Conservation (phyloP, 35 echinoderm and acorn worm species). For the Heliocidaris tuberculata region DNA sequence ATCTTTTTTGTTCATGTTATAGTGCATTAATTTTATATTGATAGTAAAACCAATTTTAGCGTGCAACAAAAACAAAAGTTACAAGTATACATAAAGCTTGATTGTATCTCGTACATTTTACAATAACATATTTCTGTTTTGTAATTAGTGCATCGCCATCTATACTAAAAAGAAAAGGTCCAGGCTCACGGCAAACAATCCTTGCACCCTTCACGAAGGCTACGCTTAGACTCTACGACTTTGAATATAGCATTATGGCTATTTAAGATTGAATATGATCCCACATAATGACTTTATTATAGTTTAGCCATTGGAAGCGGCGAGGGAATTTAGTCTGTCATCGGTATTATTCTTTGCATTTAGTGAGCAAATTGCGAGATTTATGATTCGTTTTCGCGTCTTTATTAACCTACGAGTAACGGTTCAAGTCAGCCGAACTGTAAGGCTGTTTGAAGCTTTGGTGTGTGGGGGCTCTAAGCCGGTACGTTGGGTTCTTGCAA, state of each 20-base stretch:
- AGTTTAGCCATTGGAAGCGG: not conserved
- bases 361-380: constrained; percentile 32
- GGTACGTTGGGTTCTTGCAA: not conserved
- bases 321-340: not conserved
- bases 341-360: not conserved
- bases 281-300: constrained; percentile 32
- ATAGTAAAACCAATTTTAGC: no score
- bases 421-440: not conserved
- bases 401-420: not conserved
- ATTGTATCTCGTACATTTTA: no score
- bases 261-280: not conserved
- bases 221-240: not conserved
- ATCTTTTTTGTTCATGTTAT: no score
- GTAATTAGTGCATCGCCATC: no score
- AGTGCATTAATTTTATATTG: no score
- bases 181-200: not conserved
- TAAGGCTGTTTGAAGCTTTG: not conserved
- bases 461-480: not conserved
- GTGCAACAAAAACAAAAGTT: no score
- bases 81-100: no score
- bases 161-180: no score
- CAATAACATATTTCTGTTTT: no score
- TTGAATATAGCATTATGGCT: not conserved
- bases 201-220: not conserved
- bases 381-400: constrained; percentile 34